A percentile compares a stretch with the other conserved stretches of the same genome.
phyloP scores from a whole-genome alignment of 2,113 vertebrate species.

The Puntigrus tetrazona region DNA sequence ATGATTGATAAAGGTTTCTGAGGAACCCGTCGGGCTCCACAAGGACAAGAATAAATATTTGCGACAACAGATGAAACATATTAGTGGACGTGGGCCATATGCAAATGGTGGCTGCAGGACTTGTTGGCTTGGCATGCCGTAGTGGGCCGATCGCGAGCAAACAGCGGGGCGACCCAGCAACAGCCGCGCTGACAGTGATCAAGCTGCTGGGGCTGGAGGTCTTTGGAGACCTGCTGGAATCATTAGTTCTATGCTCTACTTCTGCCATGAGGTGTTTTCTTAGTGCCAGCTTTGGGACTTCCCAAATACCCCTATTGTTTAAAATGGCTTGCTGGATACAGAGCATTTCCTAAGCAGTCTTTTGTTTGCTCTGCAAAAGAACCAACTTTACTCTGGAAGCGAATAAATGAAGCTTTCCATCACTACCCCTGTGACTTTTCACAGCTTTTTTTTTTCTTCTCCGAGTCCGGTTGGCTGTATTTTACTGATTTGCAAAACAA shows the following conservation, averaged over 20 bases:
- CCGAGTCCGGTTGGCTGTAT: background rate
- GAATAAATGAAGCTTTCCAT: constrained; percentile 6
- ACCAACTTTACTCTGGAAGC: background rate
- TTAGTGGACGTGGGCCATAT: constrained; percentile 48
- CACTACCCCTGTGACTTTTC: background rate
- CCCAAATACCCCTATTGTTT: constrained; percentile 40
- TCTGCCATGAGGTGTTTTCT: constrained; percentile 62
- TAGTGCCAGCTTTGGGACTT: constrained; percentile 53
- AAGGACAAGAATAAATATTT: constrained; percentile 40
- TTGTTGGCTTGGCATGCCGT: constrained; percentile 26
- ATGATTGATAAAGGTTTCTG: constrained; percentile 31
- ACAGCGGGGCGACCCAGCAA: constrained; percentile 43
- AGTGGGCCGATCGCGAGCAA: constrained; percentile 30
- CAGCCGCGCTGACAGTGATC: constrained; percentile 56
- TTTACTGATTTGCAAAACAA: constrained; percentile 23
- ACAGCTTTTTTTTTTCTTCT: background rate
- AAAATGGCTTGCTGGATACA: constrained; percentile 34
- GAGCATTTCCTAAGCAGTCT: constrained; percentile 27
- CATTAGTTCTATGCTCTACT: constrained; percentile 62
- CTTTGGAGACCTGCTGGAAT: constrained; percentile 55
- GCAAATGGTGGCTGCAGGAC: constrained; percentile 51
- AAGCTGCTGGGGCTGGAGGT: constrained; percentile 46
- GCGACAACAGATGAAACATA: constrained; percentile 40
- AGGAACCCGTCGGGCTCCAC: constrained; percentile 1
- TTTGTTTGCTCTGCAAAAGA: constrained; percentile 16